Conservation (phyloP, 2,888 invertebrate species). For the Keiferia lycopersicella region DNA sequence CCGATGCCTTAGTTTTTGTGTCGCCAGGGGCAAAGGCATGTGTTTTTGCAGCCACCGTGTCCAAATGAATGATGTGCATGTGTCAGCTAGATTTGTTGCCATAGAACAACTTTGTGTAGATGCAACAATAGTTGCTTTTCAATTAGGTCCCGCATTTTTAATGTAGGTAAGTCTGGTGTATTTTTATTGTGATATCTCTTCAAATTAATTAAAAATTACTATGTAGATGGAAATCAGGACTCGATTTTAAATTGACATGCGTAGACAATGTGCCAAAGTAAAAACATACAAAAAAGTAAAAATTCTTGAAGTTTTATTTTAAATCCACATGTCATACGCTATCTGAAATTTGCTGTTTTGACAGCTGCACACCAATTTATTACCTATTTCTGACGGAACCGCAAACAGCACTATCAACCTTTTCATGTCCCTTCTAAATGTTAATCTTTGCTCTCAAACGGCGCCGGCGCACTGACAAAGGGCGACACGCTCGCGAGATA, state of each 20-base stretch:
- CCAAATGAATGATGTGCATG: constrained; percentile 69
- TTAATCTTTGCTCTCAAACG: constrained; percentile 18
- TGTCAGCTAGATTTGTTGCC: constrained; percentile 61
- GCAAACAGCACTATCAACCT: neutral
- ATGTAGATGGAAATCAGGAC: no score
- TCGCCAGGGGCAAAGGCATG: constrained; percentile 45
- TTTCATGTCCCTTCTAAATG: neutral
- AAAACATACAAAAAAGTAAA: no score
- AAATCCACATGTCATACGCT: no score
- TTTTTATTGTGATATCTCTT: no score
- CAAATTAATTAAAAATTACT: no score
- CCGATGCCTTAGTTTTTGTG: constrained; percentile 30
- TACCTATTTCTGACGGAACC: no score
- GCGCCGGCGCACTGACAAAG: constrained; percentile 48
- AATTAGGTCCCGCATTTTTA: neutral
- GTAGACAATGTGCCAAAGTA: no score
- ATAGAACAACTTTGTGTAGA: constrained; percentile 46
- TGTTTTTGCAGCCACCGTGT: constrained; percentile 68
- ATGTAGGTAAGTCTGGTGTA: no score
- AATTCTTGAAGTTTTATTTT: no score
- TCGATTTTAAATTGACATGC: no score
- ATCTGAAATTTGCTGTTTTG: no score
- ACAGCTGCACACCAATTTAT: no score
- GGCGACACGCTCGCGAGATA: constrained; percentile 55
- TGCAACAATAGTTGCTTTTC: neutral